phyloP scores from a whole-genome alignment of 2,888 invertebrate genomes.

The Dryomyza anilis region DNA sequence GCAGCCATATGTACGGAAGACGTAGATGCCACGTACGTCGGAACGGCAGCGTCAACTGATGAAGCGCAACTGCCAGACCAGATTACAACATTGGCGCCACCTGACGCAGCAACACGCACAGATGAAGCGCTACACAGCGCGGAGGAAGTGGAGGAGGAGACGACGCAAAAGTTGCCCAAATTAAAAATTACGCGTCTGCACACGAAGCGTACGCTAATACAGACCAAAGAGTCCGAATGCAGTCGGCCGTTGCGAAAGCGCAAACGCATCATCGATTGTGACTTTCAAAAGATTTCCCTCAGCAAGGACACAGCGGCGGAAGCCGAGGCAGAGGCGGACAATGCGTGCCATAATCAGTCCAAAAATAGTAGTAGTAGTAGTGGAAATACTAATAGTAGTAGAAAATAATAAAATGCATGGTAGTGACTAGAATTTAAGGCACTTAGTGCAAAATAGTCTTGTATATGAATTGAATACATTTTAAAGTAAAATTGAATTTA shows the following conservation, averaged over 20 bases:
- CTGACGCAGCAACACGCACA: slow-evolving; percentile 9
- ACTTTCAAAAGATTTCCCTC: slow-evolving; percentile 55
- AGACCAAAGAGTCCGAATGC: slow-evolving; percentile 63
- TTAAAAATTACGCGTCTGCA: slow-evolving; percentile 69
- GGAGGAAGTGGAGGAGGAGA: slow-evolving; percentile 42
- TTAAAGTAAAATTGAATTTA: too few relatives aligned
- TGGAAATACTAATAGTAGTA: background rate
- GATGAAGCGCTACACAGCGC: slow-evolving; percentile 11
- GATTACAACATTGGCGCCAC: too few relatives aligned
- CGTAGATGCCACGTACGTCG: background rate
- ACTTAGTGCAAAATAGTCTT: slow-evolving; percentile 11
- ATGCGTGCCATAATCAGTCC: slow-evolving; percentile 36
- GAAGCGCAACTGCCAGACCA: background rate
- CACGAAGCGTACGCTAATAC: slow-evolving; percentile 59
- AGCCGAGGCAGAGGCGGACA: slow-evolving; percentile 23
- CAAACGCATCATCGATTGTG: slow-evolving; percentile 67
- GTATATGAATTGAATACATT: background rate
- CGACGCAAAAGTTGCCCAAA: slow-evolving; percentile 66
- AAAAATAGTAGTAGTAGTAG: slow-evolving; percentile 34
- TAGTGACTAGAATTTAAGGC: background rate
- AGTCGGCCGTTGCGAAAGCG: slow-evolving; percentile 68
- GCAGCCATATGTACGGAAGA: background rate
- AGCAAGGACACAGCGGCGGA: slow-evolving; percentile 32
- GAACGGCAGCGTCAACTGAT: background rate
- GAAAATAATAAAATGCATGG: too few relatives aligned